Evolutionary conservation across 2,113 vertebrate species (phyloP).

Genomic region (Oceanodroma tethys): DNA sequence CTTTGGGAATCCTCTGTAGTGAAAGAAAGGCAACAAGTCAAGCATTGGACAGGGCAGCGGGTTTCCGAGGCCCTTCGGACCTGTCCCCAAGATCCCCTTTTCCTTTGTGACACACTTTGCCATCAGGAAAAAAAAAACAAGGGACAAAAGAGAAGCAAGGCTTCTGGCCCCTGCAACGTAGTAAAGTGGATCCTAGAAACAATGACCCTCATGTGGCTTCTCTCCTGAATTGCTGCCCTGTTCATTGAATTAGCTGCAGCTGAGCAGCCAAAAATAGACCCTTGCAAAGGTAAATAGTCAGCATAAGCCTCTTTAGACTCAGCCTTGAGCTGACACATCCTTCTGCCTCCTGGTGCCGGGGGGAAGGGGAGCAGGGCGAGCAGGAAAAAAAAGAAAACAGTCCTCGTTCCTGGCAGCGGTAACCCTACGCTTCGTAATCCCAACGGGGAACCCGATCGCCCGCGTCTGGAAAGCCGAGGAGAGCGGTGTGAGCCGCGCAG

Average conservation of each 20-base stretch:
- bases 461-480: not conserved
- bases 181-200: not conserved
- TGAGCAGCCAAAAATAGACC: not conserved
- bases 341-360: not conserved
- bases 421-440: fast-evolving
- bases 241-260: not conserved
- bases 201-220: not conserved
- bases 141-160: not conserved
- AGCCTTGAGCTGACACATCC: not conserved
- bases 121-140: not conserved
- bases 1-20: not conserved
- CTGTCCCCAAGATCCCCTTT: not conserved
- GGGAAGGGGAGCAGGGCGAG: not conserved
- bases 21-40: not conserved
- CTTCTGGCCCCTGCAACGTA: not conserved
- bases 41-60: not conserved
- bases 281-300: not conserved
- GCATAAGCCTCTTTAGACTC: slow-evolving; percentile 16
- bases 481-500: not conserved
- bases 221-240: not conserved
- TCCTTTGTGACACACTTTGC: not conserved
- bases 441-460: not conserved
- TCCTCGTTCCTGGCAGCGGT: not conserved
- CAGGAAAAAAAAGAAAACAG: not conserved
- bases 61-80: not conserved